These are phyloP conservation scores for Cheilosia grossa DNA, from an alignment of 2,888 invertebrate genomes.

Conservation along the genomic window DNA sequence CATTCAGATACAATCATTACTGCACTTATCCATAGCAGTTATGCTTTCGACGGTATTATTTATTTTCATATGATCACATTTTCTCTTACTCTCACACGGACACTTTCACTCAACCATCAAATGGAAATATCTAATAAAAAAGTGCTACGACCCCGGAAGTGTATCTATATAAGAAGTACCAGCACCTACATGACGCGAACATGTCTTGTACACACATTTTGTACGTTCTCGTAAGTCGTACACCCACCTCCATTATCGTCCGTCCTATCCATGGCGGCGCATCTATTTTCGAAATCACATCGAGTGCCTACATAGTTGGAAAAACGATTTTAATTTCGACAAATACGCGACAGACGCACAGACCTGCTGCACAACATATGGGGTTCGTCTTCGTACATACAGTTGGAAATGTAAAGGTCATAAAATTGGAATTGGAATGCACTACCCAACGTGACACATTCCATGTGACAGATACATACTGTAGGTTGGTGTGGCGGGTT, in stretches of 20 bases:
- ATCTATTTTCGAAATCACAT: slow-evolving; percentile 61
- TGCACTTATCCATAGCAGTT: slow-evolving; percentile 54
- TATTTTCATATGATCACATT: slow-evolving; percentile 7
- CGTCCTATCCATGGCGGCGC: slow-evolving; percentile 11
- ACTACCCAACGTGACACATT: background rate
- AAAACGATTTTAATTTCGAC: slow-evolving; percentile 40
- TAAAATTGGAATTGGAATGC: slow-evolving; percentile 55
- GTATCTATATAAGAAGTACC: slow-evolving; percentile 31
- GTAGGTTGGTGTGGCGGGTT: background rate
- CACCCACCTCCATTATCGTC: slow-evolving; percentile 45
- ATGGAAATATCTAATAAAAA: slow-evolving; percentile 16
- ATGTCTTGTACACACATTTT: slow-evolving; percentile 15
- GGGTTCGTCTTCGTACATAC: slow-evolving; percentile 12
- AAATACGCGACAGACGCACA: slow-evolving; percentile 49
- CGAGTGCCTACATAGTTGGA: slow-evolving; percentile 20
- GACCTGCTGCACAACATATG: slow-evolving; percentile 1
- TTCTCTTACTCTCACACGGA: slow-evolving; percentile 11
- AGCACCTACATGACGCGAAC: slow-evolving; percentile 13
- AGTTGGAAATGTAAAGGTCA: slow-evolving; percentile 51
- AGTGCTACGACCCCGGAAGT: slow-evolving; percentile 53
- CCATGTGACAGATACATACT: slow-evolving; percentile 14
- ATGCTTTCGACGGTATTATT: slow-evolving; percentile 39
- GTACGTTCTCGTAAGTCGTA: slow-evolving; percentile 36
- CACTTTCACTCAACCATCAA: slow-evolving; percentile 67
- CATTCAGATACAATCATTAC: slow-evolving; percentile 26